Conservation (phyloP, 2,888 invertebrate genomes). For the Hirtodrosophila alboralis region DNA sequence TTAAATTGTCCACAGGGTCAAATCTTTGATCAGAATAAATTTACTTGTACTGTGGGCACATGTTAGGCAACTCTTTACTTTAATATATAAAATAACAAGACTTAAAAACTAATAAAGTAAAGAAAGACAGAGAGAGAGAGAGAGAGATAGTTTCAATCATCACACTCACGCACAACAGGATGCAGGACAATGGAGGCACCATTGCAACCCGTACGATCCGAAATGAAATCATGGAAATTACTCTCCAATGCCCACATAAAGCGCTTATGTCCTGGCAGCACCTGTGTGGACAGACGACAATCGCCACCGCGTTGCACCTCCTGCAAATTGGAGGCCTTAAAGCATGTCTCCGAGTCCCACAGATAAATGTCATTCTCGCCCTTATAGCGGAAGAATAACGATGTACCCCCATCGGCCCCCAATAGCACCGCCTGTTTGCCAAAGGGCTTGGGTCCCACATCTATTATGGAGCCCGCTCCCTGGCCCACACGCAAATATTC, state of each 20-base stretch:
- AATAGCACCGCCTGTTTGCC: slow-evolving; percentile 85
- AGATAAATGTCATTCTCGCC: slow-evolving; percentile 87
- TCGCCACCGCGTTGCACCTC: slow-evolving; percentile 86
- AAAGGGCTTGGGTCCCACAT: slow-evolving; percentile 86
- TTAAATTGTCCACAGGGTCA: slow-evolving; percentile 29
- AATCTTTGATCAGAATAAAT: slow-evolving; percentile 33
- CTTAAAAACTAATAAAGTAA: slow-evolving; percentile 31
- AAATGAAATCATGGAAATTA: slow-evolving; percentile 88
- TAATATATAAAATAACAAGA: slow-evolving; percentile 39
- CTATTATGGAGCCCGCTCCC: slow-evolving; percentile 86
- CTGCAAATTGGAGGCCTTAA: slow-evolving; percentile 86
- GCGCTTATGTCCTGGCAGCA: slow-evolving; percentile 86
- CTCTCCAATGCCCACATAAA: slow-evolving; percentile 88
- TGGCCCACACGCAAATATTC: slow-evolving; percentile 85
- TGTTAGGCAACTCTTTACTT: slow-evolving; percentile 50
- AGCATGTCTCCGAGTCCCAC: slow-evolving; percentile 87
- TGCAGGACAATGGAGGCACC: slow-evolving; percentile 87
- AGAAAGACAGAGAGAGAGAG: not conserved
- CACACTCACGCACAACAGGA: slow-evolving; percentile 85
- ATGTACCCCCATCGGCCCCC: slow-evolving; percentile 87
- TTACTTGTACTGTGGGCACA: slow-evolving; percentile 37
- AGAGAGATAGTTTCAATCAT: slow-evolving; percentile 55
- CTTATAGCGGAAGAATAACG: slow-evolving; percentile 87
- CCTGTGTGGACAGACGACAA: slow-evolving; percentile 87
- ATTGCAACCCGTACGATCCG: slow-evolving; percentile 86